phyloP scores from a whole-genome alignment of 2,113 vertebrate genomes.

The Siniperca chuatsi region DNA sequence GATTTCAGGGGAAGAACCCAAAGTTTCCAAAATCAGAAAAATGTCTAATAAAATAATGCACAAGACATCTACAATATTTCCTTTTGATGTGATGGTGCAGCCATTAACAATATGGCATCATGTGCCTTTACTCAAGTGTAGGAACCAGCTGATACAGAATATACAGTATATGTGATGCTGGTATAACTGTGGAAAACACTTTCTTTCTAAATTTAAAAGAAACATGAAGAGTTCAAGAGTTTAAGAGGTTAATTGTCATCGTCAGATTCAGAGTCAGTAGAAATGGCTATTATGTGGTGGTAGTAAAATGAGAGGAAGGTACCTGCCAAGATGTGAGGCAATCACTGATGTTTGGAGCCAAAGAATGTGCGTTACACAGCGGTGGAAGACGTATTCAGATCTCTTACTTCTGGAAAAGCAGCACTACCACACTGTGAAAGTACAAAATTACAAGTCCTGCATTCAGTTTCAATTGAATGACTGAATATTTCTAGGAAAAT shows the following conservation, averaged over 20 bases:
- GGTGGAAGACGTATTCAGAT: not conserved
- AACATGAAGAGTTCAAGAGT: not conserved
- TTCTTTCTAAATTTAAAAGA: not conserved
- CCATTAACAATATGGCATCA: not conserved
- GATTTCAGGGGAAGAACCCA: not conserved
- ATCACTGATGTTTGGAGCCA: not conserved
- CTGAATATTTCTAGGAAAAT: not conserved
- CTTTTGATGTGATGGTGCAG: not conserved
- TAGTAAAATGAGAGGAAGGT: slow-evolving; percentile 13
- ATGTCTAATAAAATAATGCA: not conserved
- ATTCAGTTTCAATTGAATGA: not conserved
- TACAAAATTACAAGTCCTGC: not conserved
- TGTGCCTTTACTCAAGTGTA: not conserved
- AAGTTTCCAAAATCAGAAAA: slow-evolving; percentile 3
- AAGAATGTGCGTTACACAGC: not conserved
- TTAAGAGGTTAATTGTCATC: not conserved
- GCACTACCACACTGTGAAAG: not conserved
- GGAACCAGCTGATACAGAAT: not conserved
- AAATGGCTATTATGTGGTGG: slow-evolving; percentile 7
- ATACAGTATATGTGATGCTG: not conserved
- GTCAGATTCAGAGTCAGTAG: not conserved
- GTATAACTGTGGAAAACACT: not conserved
- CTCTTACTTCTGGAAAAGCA: not conserved
- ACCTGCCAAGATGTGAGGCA: slow-evolving; percentile 14
- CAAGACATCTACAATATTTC: not conserved